Evolutionary conservation across 2,113 vertebrate genomes (phyloP).

Genomic region (Microtus montanus): DNA sequence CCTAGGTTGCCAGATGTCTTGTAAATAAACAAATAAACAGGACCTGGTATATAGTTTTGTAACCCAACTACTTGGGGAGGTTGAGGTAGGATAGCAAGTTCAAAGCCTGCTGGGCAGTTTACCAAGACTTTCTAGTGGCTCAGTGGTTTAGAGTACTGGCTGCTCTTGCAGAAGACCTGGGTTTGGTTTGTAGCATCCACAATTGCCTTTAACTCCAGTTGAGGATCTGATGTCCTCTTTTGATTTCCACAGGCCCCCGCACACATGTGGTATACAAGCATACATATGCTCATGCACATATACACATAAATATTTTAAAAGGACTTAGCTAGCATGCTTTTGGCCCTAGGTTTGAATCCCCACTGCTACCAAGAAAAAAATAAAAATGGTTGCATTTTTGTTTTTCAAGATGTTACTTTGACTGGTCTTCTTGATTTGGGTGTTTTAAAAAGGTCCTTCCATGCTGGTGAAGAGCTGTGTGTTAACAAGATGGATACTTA

Average conservation of each 20-base stretch:
- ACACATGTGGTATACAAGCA: not conserved
- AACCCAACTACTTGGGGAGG: not conserved
- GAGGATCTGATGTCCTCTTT: not conserved
- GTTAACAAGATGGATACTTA: not conserved
- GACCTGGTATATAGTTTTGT: not conserved
- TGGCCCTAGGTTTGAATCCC: not conserved
- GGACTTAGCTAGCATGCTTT: not conserved
- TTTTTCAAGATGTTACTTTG: not conserved
- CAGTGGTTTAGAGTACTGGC: not conserved
- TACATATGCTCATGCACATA: not conserved
- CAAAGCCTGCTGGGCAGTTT: not conserved
- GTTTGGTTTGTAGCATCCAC: not conserved
- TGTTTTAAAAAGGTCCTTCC: slow-evolving; percentile 1
- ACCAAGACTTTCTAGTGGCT: not conserved
- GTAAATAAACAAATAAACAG: not conserved
- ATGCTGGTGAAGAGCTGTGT: not conserved
- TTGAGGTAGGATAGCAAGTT: not conserved
- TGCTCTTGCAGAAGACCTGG: not conserved
- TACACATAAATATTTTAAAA: not conserved
- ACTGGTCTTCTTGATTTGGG: not conserved
- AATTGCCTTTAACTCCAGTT: not conserved
- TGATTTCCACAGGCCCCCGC: not conserved
- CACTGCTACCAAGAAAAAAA: not conserved
- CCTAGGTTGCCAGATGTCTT: not conserved
- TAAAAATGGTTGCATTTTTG: not conserved